phyloP scores from a whole-genome alignment of 2,797 vertebrate genomes.

The Oceanodroma leucorhoa region DNA sequence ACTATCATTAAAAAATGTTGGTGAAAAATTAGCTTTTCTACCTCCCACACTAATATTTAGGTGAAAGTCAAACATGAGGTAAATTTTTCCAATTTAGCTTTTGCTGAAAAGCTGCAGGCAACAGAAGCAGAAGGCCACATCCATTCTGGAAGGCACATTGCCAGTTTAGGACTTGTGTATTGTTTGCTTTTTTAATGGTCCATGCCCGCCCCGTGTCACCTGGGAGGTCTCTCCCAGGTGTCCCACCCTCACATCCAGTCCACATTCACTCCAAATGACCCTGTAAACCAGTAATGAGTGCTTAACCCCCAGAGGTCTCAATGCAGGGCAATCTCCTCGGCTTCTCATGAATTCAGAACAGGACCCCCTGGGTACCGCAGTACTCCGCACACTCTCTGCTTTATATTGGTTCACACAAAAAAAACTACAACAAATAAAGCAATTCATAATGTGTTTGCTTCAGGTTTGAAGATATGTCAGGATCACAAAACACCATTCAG shows the following conservation, averaged over 20 bases:
- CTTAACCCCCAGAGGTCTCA: neutral
- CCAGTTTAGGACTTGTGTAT: neutral
- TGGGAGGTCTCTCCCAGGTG: neutral
- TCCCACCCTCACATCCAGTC: neutral
- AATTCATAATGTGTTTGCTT: neutral
- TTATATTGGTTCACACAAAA: neutral
- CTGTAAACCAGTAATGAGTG: neutral
- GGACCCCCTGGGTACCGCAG: neutral
- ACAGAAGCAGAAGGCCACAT: neutral
- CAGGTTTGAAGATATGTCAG: neutral
- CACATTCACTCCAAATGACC: neutral
- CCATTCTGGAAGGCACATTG: neutral
- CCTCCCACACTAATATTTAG: conserved; percentile 41
- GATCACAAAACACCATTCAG: neutral
- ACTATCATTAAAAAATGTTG: conserved; percentile 12
- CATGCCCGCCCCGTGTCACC: neutral
- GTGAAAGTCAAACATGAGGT: neutral
- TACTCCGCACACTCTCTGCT: neutral
- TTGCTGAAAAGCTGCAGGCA: conserved; percentile 9
- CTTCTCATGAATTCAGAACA: neutral
- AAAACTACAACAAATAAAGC: neutral
- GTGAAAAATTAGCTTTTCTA: conserved; percentile 52
- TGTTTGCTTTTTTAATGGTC: neutral
- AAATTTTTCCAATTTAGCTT: conserved; percentile 33
- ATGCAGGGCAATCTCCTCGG: neutral